phyloP scores from a whole-genome alignment of 2,113 vertebrate genomes.

The Gasterosteus nipponicus region DNA sequence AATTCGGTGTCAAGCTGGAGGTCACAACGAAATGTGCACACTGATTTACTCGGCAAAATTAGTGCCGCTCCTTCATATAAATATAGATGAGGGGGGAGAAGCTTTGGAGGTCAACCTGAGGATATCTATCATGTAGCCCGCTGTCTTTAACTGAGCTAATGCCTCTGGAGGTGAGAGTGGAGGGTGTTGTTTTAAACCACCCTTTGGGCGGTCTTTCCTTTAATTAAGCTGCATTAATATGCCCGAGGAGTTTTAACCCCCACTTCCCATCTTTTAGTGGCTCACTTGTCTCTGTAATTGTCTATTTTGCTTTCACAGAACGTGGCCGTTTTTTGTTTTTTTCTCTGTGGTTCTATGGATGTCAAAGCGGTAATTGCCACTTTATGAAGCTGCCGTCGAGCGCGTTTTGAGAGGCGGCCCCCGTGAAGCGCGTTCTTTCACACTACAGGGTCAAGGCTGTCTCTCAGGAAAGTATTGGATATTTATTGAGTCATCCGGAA shows the following conservation, averaged over 20 bases:
- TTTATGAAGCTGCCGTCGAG: slow-evolving; percentile 70
- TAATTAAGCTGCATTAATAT: slow-evolving; percentile 78
- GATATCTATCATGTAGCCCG: slow-evolving; percentile 62
- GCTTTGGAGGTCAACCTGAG: slow-evolving; percentile 74
- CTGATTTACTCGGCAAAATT: slow-evolving; percentile 81
- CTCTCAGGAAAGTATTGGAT: slow-evolving; percentile 73
- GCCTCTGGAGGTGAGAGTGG: slow-evolving; percentile 49
- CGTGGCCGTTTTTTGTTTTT: slow-evolving; percentile 19
- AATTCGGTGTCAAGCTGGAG: slow-evolving; percentile 81
- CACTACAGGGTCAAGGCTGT: slow-evolving; percentile 73
- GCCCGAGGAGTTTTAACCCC: slow-evolving; percentile 53
- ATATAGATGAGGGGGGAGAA: slow-evolving; percentile 78
- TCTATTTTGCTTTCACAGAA: slow-evolving; percentile 60
- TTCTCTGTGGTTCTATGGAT: slow-evolving; percentile 58
- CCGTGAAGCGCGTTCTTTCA: slow-evolving; percentile 51
- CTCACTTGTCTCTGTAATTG: slow-evolving; percentile 69
- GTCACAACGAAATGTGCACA: slow-evolving; percentile 74
- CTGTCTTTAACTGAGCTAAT: slow-evolving; percentile 68
- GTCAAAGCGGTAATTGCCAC: slow-evolving; percentile 78
- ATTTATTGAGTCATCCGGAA: slow-evolving; percentile 77
- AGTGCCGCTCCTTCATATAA: slow-evolving; percentile 80
- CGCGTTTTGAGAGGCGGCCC: slow-evolving; percentile 7
- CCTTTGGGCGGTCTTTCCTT: slow-evolving; percentile 48
- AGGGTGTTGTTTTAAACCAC: slow-evolving; percentile 39
- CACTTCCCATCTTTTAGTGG: slow-evolving; percentile 6